Conservation (phyloP, 2,797 vertebrate genomes). For the Sebastes melanostomus region DNA sequence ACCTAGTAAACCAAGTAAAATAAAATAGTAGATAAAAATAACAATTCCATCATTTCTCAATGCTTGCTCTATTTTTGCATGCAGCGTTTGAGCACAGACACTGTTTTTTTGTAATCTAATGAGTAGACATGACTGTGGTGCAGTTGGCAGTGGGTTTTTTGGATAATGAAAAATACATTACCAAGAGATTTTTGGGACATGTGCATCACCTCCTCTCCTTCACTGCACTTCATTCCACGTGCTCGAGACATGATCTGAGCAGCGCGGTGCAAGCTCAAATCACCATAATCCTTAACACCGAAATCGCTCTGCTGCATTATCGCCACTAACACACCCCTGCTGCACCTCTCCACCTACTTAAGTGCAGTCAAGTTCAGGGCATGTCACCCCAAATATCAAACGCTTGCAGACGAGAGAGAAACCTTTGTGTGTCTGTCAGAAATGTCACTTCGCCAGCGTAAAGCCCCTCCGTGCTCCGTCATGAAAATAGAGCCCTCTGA, state of each 20-base stretch:
- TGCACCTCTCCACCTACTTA: slow-evolving; percentile 19
- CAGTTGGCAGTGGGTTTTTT: not conserved
- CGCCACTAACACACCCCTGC: not conserved
- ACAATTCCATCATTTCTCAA: not conserved
- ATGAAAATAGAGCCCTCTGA: slow-evolving; percentile 38
- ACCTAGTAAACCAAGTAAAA: not conserved
- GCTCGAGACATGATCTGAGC: not conserved
- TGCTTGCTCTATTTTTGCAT: not conserved
- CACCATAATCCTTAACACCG: slow-evolving; percentile 18
- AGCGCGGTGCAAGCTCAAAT: slow-evolving; percentile 4
- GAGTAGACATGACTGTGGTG: too few species aligned
- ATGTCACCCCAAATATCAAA: slow-evolving; percentile 49
- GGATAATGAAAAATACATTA: not conserved
- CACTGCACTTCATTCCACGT: not conserved
- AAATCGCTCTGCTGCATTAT: slow-evolving; percentile 27
- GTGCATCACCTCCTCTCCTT: not conserved
- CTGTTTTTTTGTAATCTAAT: too few species aligned
- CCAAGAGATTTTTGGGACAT: too few species aligned
- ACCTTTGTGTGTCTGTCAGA: slow-evolving; percentile 25
- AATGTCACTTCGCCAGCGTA: slow-evolving; percentile 31
- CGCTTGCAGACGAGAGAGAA: slow-evolving; percentile 16
- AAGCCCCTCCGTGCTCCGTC: slow-evolving; percentile 31
- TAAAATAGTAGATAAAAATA: not conserved
- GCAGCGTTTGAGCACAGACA: too few species aligned
- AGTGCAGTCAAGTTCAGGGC: slow-evolving; percentile 46